Conservation (phyloP, 2,888 invertebrate species). For the Yponomeuta sedellus region DNA sequence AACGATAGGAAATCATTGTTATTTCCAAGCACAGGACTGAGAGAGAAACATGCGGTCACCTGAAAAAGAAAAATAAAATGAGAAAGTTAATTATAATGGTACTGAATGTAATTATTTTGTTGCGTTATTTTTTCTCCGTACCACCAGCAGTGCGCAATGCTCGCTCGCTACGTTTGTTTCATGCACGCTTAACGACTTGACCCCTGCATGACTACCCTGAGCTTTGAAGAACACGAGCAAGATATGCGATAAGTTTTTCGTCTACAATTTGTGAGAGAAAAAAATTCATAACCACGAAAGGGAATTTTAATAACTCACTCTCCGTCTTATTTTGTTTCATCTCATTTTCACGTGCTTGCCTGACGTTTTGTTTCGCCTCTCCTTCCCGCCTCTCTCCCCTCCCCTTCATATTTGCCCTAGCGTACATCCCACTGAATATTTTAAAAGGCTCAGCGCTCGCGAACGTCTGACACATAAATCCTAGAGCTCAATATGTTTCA, state of each 20-base stretch:
- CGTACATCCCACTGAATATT: slow-evolving; percentile 37
- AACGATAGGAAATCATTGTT: too few species aligned
- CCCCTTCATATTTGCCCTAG: slow-evolving; percentile 12
- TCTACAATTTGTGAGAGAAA: background rate
- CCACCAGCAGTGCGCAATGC: background rate
- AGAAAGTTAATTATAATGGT: too few species aligned
- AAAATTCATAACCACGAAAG: background rate
- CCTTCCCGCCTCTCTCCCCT: slow-evolving; percentile 18
- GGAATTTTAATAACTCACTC: slow-evolving; percentile 1
- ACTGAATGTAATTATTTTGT: background rate
- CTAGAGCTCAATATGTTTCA: slow-evolving; percentile 27
- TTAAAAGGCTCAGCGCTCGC: slow-evolving; percentile 36
- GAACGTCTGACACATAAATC: slow-evolving; percentile 34
- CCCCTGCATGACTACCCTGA: too few species aligned
- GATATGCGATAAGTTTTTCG: background rate
- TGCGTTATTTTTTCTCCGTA: background rate
- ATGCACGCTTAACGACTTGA: too few species aligned
- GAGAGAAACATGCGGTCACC: too few species aligned
- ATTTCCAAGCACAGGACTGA: too few species aligned
- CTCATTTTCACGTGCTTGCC: slow-evolving; percentile 36
- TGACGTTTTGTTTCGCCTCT: slow-evolving; percentile 39
- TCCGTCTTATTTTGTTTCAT: slow-evolving; percentile 17
- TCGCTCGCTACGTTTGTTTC: background rate
- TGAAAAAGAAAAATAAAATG: too few species aligned
- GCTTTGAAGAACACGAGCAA: too few species aligned